Conservation (phyloP, 2,113 vertebrate species). For the Syngnathus floridae region DNA sequence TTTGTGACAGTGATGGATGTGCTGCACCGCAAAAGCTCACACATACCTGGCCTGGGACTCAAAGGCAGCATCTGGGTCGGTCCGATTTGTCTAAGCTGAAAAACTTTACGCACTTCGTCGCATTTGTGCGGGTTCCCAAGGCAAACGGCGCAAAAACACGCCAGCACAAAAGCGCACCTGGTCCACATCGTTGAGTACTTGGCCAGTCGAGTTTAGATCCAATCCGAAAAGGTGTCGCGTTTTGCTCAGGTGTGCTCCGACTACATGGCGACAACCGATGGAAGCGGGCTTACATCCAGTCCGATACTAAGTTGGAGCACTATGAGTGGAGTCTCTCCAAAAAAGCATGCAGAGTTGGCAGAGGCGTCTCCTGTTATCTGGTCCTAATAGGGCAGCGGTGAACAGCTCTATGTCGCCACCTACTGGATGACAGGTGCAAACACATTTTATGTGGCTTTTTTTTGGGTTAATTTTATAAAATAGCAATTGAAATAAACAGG, state of each 20-base stretch:
- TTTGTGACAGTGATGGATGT: no score
- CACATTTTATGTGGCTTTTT: background rate
- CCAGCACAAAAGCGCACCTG: constrained; percentile 30
- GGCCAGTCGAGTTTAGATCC: background rate
- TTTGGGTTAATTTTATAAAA: background rate
- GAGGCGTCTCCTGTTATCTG: constrained; percentile 58
- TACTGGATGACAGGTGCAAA: constrained; percentile 20
- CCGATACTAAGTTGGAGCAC: constrained; percentile 34
- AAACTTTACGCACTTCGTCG: constrained; percentile 80
- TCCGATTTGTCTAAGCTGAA: constrained; percentile 72
- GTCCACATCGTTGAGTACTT: constrained; percentile 30
- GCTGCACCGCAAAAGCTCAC: background rate
- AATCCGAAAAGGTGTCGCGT: constrained; percentile 10
- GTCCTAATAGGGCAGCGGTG: rapidly evolving
- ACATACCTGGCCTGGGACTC: constrained; percentile 72
- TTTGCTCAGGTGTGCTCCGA: constrained; percentile 43
- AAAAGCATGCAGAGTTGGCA: constrained; percentile 35
- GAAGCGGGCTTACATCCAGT: background rate
- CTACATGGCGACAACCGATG: constrained; percentile 32
- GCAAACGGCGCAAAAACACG: constrained; percentile 17
- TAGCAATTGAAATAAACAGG: background rate
- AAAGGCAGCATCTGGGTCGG: constrained; percentile 60
- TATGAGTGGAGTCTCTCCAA: constrained; percentile 2
- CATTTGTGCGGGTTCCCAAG: constrained; percentile 61
- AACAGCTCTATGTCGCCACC: constrained; percentile 29